Percentiles rank a stretch among this genome's conserved stretches.
phyloP scores from a whole-genome alignment of 2,113 vertebrate species.

The Festucalex cinctus region DNA sequence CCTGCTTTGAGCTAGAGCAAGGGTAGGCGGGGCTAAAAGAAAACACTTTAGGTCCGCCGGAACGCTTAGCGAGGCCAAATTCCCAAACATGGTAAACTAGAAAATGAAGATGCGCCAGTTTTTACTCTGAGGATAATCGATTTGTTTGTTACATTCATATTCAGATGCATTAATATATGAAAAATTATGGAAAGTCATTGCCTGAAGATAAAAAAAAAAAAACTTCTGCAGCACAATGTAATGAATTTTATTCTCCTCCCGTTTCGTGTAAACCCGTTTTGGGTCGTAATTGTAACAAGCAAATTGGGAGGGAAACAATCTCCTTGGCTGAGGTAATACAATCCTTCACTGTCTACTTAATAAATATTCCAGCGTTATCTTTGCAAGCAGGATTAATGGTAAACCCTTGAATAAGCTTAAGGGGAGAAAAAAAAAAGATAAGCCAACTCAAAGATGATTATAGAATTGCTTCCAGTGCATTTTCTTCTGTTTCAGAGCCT shows the following conservation, averaged over 20 bases:
- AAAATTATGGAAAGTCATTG: not conserved
- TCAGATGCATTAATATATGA: not conserved
- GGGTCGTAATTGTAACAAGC: not conserved
- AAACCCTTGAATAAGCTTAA: not conserved
- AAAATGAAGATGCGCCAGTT: too few relatives aligned
- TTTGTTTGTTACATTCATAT: not conserved
- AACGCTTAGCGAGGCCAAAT: too few relatives aligned
- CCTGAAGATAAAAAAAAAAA: not conserved
- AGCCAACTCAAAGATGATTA: not conserved
- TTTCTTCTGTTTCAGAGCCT: conserved; percentile 49
- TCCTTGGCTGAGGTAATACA: not conserved
- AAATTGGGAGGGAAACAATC: not conserved
- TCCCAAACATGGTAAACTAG: too few relatives aligned
- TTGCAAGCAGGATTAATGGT: not conserved
- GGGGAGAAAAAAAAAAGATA: not conserved
- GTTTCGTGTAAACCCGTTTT: not conserved
- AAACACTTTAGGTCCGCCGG: too few relatives aligned
- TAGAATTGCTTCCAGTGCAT: not conserved
- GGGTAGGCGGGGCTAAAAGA: too few relatives aligned
- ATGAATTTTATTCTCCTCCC: not conserved
- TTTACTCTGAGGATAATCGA: too few relatives aligned
- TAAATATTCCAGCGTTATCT: conserved; percentile 1
- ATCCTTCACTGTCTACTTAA: not conserved
- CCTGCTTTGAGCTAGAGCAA: too few relatives aligned
- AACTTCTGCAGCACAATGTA: not conserved